Evolutionary conservation across 2,888 invertebrate species (phyloP), one percentile per base, ranked within the genome.

Genomic region (Tipula helvola): DNA sequence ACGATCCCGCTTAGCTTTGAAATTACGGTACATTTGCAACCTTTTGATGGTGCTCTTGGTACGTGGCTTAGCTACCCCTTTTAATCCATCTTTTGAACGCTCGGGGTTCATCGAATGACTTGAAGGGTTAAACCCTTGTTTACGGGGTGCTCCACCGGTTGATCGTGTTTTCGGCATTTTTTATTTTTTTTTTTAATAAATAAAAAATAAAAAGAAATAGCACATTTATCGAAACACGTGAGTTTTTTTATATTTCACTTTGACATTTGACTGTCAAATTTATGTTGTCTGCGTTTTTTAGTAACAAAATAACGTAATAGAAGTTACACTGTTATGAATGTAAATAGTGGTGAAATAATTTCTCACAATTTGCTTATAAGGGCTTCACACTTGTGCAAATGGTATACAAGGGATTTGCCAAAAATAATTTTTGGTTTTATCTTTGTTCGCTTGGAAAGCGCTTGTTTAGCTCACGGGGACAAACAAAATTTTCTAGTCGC

Each of bases 1-100:
- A 89, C 94, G 95, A 92, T 99, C 96, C 87, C 99, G 94, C 91
- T 97, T 98, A 0, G 99, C 96, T 92, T 99, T 99, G 90, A 97
- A 98, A 92, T 98, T 98, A 89, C 97, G 95, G 92, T 99, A 99
- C 99, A 99, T 99, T 91, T 98, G 97, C 88, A 99, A 92, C 86
- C 99, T 94, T 90, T 97, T 98, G 88, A 99, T 99, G 0, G 99
- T 99, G 13, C 96, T 95, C 91, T 96, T 97, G 13, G 98, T 96
- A 89, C 99, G 94, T 1, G 95, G 94, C 90, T 96, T 96, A 0
- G 96, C 96, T 13, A 97, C 96, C 86, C 97, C 97, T 92, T 96
- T 96, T 87, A 97, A 92, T 0, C 95, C 95, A 89, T 95, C 95
- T 16, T 93, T 94, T 13, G 95, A 93, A 86, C 98, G 93, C 88